Evolutionary conservation across 1,140 invertebrate genomes (phyloP).

Genomic region (Papilio xuthus): DNA sequence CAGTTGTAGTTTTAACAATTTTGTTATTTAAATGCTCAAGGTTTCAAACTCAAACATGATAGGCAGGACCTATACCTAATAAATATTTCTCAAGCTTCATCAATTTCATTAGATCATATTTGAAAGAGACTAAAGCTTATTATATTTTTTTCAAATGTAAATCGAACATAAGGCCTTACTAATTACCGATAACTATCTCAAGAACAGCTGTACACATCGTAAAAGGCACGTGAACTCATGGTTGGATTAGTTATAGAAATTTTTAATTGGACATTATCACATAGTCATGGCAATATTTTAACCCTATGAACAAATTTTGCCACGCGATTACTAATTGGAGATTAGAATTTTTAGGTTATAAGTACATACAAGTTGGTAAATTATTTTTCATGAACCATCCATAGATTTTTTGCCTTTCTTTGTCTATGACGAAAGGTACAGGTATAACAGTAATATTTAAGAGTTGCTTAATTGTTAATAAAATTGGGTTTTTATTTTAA

Average conservation of each 20-base stretch:
- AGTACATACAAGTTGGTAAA: not conserved
- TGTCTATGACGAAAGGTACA: no score
- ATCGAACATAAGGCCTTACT: not conserved
- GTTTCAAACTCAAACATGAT: not conserved
- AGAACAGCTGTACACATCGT: not conserved
- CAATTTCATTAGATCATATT: not conserved
- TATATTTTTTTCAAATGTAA: not conserved
- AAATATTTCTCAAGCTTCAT: no score
- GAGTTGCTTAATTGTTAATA: no score
- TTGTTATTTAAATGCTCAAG: no score
- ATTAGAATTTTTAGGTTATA: not conserved
- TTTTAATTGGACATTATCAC: constrained; percentile 1
- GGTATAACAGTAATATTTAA: no score
- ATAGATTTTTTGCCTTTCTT: not conserved
- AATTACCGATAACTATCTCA: constrained; percentile 6
- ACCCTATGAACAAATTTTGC: not conserved
- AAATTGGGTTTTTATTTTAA: no score
- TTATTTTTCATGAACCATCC: no score
- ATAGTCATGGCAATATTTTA: not conserved
- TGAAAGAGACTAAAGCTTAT: not conserved
- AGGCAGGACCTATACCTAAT: no score
- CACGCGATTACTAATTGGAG: not conserved
- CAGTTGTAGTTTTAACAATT: not conserved
- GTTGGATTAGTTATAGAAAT: constrained; percentile 15
- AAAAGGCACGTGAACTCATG: not conserved